phyloP scores from a whole-genome alignment of 1,140 invertebrate species.

The Microplitis mediator region DNA sequence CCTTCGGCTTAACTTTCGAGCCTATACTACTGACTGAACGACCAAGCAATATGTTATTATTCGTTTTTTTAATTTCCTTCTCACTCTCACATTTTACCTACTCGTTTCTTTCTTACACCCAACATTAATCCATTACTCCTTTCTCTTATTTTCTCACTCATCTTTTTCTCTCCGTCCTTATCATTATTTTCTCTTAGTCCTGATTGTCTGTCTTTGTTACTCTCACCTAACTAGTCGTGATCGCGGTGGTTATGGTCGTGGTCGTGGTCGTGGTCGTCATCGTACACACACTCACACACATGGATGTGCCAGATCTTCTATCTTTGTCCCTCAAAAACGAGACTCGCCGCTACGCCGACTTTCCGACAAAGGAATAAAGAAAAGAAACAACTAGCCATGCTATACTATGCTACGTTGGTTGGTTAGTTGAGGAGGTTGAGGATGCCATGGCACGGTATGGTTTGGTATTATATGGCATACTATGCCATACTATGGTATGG shows the following conservation, averaged over 20 bases:
- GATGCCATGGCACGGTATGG: slow-evolving; percentile 51
- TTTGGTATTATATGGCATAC: slow-evolving; percentile 28
- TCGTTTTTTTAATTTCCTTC: slow-evolving; percentile 39
- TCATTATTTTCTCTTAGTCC: not conserved
- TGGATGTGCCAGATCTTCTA: slow-evolving; percentile 15
- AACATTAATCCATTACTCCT: slow-evolving; percentile 22
- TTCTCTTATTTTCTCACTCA: slow-evolving; percentile 30
- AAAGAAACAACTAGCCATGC: slow-evolving; percentile 60
- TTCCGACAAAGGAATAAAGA: slow-evolving; percentile 63
- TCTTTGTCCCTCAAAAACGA: slow-evolving; percentile 52
- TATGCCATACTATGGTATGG: slow-evolving; percentile 33
- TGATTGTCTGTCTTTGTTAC: slow-evolving; percentile 3
- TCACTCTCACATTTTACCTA: slow-evolving; percentile 2
- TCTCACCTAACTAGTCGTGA: not conserved
- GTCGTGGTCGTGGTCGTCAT: not conserved
- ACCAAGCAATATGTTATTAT: slow-evolving; percentile 43
- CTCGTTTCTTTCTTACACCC: too few species aligned
- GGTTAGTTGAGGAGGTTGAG: slow-evolving; percentile 27
- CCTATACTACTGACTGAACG: slow-evolving; percentile 38
- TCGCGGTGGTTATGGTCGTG: too few species aligned
- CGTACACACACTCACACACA: slow-evolving; percentile 10
- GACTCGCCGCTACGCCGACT: slow-evolving; percentile 57
- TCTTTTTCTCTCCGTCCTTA: slow-evolving; percentile 20
- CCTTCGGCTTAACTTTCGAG: slow-evolving; percentile 28
- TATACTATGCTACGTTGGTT: slow-evolving; percentile 35